Evolutionary conservation across 2,888 invertebrate genomes (phyloP).

Genomic region (Alviniconcha strummeri): DNA sequence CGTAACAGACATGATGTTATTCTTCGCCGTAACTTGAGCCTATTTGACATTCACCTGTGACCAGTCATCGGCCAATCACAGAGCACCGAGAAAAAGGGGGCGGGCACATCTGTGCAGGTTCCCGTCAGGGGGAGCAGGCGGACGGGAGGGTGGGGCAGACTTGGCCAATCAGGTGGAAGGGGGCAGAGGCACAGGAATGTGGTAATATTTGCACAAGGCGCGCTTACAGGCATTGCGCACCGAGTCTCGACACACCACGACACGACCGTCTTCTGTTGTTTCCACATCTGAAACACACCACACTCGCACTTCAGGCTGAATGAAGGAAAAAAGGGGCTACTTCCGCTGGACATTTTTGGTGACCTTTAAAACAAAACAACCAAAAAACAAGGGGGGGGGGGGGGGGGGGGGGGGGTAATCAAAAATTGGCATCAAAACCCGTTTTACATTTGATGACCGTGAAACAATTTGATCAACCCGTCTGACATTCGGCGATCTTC

Average conservation of each 20-base stretch:
- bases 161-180: slow-evolving; percentile 48
- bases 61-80: slow-evolving; percentile 28
- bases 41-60: slow-evolving; percentile 26
- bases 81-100: slow-evolving; percentile 33
- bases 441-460: too few relatives aligned
- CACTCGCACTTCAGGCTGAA: too few relatives aligned
- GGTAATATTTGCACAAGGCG: slow-evolving; percentile 97
- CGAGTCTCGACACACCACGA: slow-evolving; percentile 96
- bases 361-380: neutral
- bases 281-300: slow-evolving; percentile 84
- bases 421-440: neutral
- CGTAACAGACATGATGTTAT: slow-evolving; percentile 28
- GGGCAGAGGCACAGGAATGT: slow-evolving; percentile 84
- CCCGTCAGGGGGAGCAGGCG: slow-evolving; percentile 22
- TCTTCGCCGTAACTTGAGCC: slow-evolving; percentile 29
- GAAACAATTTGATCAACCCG: too few relatives aligned
- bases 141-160: slow-evolving; percentile 24
- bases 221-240: slow-evolving; percentile 94
- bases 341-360: too few relatives aligned
- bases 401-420: neutral
- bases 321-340: too few relatives aligned
- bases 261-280: slow-evolving; percentile 95
- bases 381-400: neutral
- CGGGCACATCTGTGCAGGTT: slow-evolving; percentile 31
- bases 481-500: too few relatives aligned